These are phyloP conservation scores for Drosophila equinoxialis DNA, from an alignment of 1,140 invertebrate species.

Conservation along the genomic window DNA sequence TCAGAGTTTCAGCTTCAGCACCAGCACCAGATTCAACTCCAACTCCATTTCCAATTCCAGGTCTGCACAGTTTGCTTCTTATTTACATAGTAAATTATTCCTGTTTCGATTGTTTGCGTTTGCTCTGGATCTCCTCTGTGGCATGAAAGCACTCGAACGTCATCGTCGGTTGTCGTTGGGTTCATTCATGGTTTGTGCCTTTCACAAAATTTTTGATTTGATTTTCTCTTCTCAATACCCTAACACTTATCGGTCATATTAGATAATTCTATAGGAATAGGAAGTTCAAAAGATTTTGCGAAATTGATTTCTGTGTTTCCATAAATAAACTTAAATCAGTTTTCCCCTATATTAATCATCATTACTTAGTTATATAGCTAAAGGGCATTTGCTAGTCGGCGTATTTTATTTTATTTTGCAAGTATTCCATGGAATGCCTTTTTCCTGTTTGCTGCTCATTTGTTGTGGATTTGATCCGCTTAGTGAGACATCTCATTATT, in stretches of 20 bases:
- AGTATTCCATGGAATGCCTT: neutral
- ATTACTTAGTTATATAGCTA: too few relatives aligned
- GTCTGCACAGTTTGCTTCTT: constrained; percentile 53
- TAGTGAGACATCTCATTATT: constrained; percentile 63
- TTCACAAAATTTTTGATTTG: constrained; percentile 67
- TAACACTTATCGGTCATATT: neutral
- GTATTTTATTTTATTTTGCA: too few relatives aligned
- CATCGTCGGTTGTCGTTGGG: constrained; percentile 67
- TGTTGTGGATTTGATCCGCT: constrained; percentile 47
- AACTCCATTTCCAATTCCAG: constrained; percentile 16
- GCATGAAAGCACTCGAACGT: constrained; percentile 78
- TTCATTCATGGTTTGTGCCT: constrained; percentile 75
- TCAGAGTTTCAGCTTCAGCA: neutral
- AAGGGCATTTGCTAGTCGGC: neutral
- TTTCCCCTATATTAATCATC: too few relatives aligned
- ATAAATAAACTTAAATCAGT: too few relatives aligned
- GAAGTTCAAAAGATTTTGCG: neutral
- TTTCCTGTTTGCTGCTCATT: constrained; percentile 5
- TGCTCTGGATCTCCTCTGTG: constrained; percentile 70
- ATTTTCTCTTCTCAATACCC: neutral
- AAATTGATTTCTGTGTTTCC: too few relatives aligned
- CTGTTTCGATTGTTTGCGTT: constrained; percentile 79
- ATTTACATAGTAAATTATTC: constrained; percentile 82
- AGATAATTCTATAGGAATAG: neutral
- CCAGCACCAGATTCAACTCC: neutral